These are phyloP conservation scores for Excalfactoria chinensis DNA, from an alignment of 2,113 vertebrate species.

Conservation along the genomic window DNA sequence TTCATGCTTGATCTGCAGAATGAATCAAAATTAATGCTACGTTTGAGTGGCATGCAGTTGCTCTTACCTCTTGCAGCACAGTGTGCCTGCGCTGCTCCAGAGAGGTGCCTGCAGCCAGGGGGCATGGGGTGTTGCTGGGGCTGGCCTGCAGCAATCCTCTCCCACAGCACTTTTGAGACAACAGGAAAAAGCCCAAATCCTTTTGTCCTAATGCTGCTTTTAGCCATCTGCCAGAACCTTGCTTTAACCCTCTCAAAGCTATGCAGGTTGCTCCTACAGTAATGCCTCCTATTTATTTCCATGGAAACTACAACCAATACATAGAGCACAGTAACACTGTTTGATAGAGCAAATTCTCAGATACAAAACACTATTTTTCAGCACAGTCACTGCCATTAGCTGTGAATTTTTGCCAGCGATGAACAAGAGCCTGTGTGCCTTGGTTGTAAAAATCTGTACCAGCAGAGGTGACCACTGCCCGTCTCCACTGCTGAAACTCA, in stretches of 20 bases:
- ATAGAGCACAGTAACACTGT: too few species aligned
- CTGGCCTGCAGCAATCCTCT: constrained; percentile 25
- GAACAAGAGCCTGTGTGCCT: too few species aligned
- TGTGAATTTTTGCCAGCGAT: too few species aligned
- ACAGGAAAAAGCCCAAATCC: not conserved
- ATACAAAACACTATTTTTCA: too few species aligned
- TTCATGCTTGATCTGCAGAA: constrained; percentile 66
- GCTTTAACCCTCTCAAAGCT: not conserved
- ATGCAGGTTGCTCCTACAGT: not conserved
- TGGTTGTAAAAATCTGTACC: too few species aligned
- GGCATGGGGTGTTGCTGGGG: not conserved
- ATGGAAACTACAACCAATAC: not conserved
- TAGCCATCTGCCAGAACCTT: not conserved
- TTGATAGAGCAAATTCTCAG: too few species aligned
- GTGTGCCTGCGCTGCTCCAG: not conserved
- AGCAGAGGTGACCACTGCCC: too few species aligned
- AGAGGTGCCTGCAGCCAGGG: not conserved
- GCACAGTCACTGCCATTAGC: too few species aligned
- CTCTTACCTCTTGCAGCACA: constrained; percentile 25
- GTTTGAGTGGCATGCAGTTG: not conserved
- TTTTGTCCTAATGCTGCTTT: not conserved
- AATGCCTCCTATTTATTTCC: not conserved
- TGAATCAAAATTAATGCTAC: constrained; percentile 66
- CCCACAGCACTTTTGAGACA: not conserved
- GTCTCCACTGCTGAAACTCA: too few species aligned